phyloP scores from a whole-genome alignment of 2,113 vertebrate species.

The Lathamus discolor region DNA sequence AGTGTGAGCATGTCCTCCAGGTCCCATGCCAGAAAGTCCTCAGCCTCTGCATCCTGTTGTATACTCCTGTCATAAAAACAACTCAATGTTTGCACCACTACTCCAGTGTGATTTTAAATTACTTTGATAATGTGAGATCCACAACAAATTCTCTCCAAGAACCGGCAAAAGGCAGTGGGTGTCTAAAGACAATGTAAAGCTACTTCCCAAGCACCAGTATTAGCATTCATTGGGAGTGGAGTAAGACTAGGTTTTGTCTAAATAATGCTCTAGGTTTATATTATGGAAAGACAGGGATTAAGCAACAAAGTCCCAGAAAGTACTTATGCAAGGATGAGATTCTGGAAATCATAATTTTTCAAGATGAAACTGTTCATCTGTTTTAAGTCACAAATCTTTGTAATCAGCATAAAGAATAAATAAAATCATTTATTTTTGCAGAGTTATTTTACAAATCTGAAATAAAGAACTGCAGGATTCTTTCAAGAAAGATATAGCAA shows the following conservation, averaged over 20 bases:
- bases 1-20: not conserved
- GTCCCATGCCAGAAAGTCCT: not conserved
- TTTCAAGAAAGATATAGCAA: not conserved
- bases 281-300: not conserved
- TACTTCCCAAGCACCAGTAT: not conserved
- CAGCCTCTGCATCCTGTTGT: not conserved
- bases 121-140: not conserved
- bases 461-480: not conserved
- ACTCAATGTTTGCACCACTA: not conserved
- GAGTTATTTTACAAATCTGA: not conserved
- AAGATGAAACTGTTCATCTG: not conserved
- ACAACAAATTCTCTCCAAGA: not conserved
- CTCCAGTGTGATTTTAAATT: not conserved
- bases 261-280: not conserved
- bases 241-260: not conserved
- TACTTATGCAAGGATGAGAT: fast-evolving
- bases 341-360: not conserved
- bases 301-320: not conserved
- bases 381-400: not conserved
- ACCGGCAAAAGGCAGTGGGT: not conserved
- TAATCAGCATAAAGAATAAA: not conserved
- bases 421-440: not conserved
- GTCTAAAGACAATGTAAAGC: not conserved
- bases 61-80: not conserved
- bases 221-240: not conserved